Evolutionary conservation across 2,888 invertebrate species (phyloP).

Genomic region (Heliconius hortense): DNA sequence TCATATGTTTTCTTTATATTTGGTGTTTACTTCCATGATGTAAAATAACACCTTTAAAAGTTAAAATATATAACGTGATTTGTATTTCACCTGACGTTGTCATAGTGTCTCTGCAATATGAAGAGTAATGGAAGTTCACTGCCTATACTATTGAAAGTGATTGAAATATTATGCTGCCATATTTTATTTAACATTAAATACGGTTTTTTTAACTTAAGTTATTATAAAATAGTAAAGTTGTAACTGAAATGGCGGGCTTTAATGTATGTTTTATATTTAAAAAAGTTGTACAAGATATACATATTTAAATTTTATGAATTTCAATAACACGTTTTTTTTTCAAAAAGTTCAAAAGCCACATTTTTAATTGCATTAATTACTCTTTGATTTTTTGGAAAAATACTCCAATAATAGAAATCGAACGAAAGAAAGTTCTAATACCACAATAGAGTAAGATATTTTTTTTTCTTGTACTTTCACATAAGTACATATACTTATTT

Average conservation of each 20-base stretch:
- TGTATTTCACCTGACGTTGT: neutral
- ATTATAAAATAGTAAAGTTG: neutral
- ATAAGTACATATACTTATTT: neutral
- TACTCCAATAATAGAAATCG: neutral
- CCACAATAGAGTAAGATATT: constrained; percentile 11
- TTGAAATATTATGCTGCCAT: neutral
- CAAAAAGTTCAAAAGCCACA: neutral
- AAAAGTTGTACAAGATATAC: neutral
- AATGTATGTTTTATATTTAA: neutral
- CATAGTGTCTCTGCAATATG: neutral
- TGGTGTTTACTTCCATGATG: neutral
- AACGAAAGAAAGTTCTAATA: neutral
- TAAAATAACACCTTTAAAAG: too few relatives aligned
- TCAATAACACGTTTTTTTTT: neutral
- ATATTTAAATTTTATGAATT: neutral
- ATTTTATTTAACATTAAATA: neutral
- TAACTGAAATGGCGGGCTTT: neutral
- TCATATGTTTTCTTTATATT: too few relatives aligned
- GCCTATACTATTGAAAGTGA: constrained; percentile 20
- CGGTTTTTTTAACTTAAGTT: neutral
- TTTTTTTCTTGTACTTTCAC: neutral
- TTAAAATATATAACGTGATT: neutral
- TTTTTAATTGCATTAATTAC: neutral
- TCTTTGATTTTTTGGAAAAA: neutral
- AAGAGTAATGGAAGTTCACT: constrained; percentile 6